Conservation (phyloP, 2,113 vertebrate genomes). For the Origma solitaria region DNA sequence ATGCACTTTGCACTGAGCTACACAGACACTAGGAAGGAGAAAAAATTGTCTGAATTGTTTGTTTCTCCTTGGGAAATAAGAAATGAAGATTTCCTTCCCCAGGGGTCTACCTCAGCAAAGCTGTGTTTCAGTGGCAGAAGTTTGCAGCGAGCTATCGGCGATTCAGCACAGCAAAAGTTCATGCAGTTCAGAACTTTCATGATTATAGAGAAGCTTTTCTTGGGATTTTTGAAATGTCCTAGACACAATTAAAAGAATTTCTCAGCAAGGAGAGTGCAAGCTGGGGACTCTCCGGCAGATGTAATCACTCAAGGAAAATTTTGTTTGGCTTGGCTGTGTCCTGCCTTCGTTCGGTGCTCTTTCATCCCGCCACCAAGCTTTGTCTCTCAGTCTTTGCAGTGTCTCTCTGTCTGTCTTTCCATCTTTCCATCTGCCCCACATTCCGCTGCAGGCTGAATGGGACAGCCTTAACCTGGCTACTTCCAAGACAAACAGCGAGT, state of each 20-base stretch:
- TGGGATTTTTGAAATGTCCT: conserved; percentile 31
- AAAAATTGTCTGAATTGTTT: neutral
- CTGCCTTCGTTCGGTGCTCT: neutral
- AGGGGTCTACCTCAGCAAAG: neutral
- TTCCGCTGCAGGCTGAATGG: neutral
- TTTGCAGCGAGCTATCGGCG: neutral
- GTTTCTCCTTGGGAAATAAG: neutral
- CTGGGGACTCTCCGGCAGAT: conserved; percentile 57
- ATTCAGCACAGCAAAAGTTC: conserved; percentile 20
- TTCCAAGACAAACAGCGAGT: conserved; percentile 32
- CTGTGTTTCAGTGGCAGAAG: neutral
- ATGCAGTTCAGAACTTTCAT: conserved; percentile 1
- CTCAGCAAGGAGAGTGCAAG: conserved; percentile 27
- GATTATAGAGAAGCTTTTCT: conserved; percentile 15
- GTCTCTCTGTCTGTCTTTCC: neutral
- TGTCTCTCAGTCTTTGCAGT: neutral
- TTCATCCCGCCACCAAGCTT: neutral
- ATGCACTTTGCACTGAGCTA: neutral
- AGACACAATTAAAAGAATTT: conserved; percentile 37
- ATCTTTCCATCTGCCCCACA: neutral
- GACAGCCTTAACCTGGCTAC: neutral
- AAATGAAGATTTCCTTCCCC: neutral
- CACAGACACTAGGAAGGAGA: neutral
- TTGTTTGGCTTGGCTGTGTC: conserved; percentile 59
- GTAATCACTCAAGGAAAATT: conserved; percentile 55